A percentile compares a stretch with the other conserved stretches of the same genome.
These are phyloP conservation scores for Morphnarchus princeps DNA, from an alignment of 2,113 vertebrate genomes.

Conservation along the genomic window DNA sequence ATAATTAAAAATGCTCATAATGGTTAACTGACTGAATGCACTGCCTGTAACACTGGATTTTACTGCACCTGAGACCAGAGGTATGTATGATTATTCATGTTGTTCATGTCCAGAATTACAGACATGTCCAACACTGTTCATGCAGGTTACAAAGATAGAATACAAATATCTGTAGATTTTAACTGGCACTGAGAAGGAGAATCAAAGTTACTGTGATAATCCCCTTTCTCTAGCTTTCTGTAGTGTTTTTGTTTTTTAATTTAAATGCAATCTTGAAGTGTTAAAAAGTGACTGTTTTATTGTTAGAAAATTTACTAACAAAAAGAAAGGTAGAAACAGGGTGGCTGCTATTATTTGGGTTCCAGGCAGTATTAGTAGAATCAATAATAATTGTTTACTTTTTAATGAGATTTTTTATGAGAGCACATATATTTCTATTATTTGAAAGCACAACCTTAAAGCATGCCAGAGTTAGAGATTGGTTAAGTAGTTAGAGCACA, in stretches of 20 bases:
- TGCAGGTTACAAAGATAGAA: neutral
- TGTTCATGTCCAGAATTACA: neutral
- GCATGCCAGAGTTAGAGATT: neutral
- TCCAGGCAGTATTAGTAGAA: neutral
- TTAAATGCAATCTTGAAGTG: neutral
- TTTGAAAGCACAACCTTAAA: neutral
- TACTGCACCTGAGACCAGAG: conserved; percentile 23
- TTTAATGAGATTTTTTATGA: conserved; percentile 3
- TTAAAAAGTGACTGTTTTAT: neutral
- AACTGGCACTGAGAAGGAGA: neutral
- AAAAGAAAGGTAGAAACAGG: neutral
- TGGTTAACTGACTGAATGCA: conserved; percentile 1
- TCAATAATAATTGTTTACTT: neutral
- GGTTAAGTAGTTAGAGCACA: neutral
- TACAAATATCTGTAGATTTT: neutral
- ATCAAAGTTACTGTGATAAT: neutral
- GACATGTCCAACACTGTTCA: neutral
- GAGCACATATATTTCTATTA: neutral
- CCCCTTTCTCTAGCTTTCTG: neutral
- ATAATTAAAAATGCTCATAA: conserved; percentile 39
- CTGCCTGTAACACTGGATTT: conserved; percentile 13
- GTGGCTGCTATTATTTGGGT: neutral
- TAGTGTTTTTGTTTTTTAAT: neutral
- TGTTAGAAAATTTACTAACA: neutral
- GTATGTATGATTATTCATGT: neutral